Evolutionary conservation across 1,140 invertebrate genomes (phyloP), one percentile per base, ranked within the genome.

Genomic region (Diabrotica undecimpunctata): DNA sequence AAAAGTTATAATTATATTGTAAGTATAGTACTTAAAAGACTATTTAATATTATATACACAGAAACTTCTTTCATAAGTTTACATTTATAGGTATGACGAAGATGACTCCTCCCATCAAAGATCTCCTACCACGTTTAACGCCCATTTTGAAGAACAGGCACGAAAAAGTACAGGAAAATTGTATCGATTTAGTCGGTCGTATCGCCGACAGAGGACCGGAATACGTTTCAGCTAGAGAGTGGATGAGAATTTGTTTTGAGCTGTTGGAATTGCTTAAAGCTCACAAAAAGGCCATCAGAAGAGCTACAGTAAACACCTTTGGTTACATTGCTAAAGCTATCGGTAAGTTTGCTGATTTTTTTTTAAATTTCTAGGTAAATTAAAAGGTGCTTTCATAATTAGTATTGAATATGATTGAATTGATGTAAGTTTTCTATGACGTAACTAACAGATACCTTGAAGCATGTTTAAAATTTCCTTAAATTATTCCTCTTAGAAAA

Each of bases 171-270:
- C 97, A 99, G 87, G 97, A 99, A 81, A 99, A 99, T 81, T 99
- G 97, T 79, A 99, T 99, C 67, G 98, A 99, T 82, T 83, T 99
- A 62, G 97, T 99, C 9, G 98, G 97, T 46, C 88, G 97, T 71
- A 99, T 99, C 72, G 98, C 98, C 14, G 98, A 99, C 82, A 86
- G 97, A 75, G 98, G 98, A n/a, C 95, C 96, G 0, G 98, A 99
- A 78, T 99, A 97, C 81, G 98, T 99, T 0, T 97, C 96, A 0
- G 97, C 97, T 0, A 85, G 97, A 65, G 98, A 99, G 83, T 99
- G 98, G 98, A 99, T 99, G 97, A 84, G 98, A 72, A 99, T 99
- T 77, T 99, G 98, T 79, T 99, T 99, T 79, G 98, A 99, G 78
- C 81, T 99, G 39, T 79, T 99, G 39, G 98, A 99, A 81, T 80